Evolutionary conservation across 2,797 vertebrate genomes (phyloP).

Genomic region (Manis crassicaudata): DNA sequence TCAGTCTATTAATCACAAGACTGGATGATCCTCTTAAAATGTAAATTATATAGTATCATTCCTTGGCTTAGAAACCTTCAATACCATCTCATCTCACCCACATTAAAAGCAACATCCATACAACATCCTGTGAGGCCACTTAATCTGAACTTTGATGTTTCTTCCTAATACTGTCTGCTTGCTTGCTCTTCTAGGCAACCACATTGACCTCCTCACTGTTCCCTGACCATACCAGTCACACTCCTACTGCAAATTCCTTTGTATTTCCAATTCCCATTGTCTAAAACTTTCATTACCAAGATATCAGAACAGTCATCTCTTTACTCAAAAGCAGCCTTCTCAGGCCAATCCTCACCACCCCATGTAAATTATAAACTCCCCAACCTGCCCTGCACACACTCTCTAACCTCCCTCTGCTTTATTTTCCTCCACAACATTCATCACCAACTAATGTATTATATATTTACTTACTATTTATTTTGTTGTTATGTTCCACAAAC

Average conservation of each 20-base stretch:
- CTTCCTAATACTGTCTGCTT: neutral
- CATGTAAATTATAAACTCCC: neutral
- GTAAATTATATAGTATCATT: neutral
- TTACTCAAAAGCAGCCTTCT: neutral
- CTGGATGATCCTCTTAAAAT: neutral
- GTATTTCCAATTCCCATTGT: neutral
- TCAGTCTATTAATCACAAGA: neutral
- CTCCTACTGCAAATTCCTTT: neutral
- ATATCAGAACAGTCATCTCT: neutral
- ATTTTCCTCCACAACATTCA: neutral
- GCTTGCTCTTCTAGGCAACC: neutral
- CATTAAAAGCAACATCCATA: neutral
- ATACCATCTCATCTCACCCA: neutral
- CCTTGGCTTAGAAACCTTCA: neutral
- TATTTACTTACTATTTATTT: slow-evolving; percentile 17
- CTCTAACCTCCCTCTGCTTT: neutral
- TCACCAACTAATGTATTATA: neutral
- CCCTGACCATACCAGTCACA: neutral
- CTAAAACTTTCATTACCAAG: neutral
- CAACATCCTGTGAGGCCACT: neutral
- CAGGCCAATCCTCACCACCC: neutral
- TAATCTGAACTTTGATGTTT: neutral
- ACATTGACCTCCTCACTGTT: neutral
- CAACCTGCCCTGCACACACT: neutral
- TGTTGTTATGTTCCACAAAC: neutral